Base-by-base conservation (phyloP, 1,140 invertebrate genomes). In the Trichomalopsis sarcophagae region DNA sequence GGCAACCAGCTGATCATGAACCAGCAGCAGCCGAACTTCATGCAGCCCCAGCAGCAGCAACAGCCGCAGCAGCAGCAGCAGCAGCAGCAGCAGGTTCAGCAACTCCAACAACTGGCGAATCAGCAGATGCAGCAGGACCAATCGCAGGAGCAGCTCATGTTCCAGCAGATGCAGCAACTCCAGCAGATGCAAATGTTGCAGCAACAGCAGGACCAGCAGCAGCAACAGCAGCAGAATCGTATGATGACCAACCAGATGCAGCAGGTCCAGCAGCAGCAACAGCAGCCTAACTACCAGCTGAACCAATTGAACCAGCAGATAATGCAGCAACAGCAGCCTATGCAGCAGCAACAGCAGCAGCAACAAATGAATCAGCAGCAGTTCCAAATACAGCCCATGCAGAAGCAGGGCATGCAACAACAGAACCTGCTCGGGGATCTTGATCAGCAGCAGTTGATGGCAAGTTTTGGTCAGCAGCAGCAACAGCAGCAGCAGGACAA, bases 1-100 rank as follows among this genome's bases (percentile, higher is more conserved):
- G 88, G 90, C 55, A 93, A 93, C 88, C 89, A 91, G 40, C 85
- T 93, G 89, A 89, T 92, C 40, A 91, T 92, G 90, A 93, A 93
- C 91, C 92, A 93, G 81, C 92, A 92, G 81, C 9, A 73, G 27
- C 81, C 90, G 21, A 92, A 91, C 88, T 92, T 92, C 47, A 89
- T 89, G 55, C 92, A 92, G 79, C 83, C 85, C 87, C 81, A 91
- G 55, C 91, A 92, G 6, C 92, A 92, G 21, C 91, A 92, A 33
- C 89, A 90, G 0, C 91, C 90, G 10, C 89, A 89, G n/a, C 92
- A 91, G 74, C 92, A 92, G 30, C 89, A 90, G 0, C 91, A 90
- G 10, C 89, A 89, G n/a, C 92, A 92, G 74, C 92, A 92, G 47
- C 89, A 90, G 27, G 88, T 90, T 76, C 91, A 91, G 73, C 90